Conservation (phyloP, 2,113 vertebrate species). For the Phoxinus phoxinus region DNA sequence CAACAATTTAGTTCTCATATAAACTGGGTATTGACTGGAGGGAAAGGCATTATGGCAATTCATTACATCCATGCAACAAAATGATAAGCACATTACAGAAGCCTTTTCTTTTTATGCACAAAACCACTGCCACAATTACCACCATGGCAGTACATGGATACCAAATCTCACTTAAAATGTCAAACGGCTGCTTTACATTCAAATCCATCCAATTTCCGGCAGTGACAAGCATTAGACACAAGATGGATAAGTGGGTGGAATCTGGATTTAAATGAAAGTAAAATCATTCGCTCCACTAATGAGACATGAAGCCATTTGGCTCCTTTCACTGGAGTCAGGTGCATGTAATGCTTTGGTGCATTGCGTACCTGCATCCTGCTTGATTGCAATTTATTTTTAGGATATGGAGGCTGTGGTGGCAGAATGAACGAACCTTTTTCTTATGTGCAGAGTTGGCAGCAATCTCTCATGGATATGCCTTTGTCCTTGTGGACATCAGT, state of each 20-base stretch:
- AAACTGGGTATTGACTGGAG: not conserved
- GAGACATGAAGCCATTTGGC: conserved; percentile 65
- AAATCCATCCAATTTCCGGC: not conserved
- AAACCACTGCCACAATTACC: not conserved
- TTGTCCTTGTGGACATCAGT: conserved; percentile 37
- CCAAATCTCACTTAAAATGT: not conserved
- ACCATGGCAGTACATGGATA: not conserved
- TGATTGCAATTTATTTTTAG: conserved; percentile 70
- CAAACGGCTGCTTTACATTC: conserved; percentile 13
- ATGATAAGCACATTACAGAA: not conserved
- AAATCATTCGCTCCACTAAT: conserved; percentile 67
- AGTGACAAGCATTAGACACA: conserved; percentile 9
- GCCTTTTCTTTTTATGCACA: not conserved
- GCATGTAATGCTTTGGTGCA: conserved; percentile 55
- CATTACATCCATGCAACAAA: not conserved
- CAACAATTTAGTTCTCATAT: not conserved
- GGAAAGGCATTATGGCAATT: not conserved
- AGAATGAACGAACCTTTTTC: conserved; percentile 63
- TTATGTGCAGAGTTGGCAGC: conserved; percentile 52
- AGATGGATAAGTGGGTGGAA: conserved; percentile 36
- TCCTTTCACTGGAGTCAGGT: conserved; percentile 53
- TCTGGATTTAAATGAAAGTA: conserved; percentile 54
- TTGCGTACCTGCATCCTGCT: conserved; percentile 55
- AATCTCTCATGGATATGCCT: conserved; percentile 20
- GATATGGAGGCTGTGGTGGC: conserved; percentile 36